Base-by-base conservation (phyloP, 2,888 invertebrate species). In the Mythimna lalbum region DNA sequence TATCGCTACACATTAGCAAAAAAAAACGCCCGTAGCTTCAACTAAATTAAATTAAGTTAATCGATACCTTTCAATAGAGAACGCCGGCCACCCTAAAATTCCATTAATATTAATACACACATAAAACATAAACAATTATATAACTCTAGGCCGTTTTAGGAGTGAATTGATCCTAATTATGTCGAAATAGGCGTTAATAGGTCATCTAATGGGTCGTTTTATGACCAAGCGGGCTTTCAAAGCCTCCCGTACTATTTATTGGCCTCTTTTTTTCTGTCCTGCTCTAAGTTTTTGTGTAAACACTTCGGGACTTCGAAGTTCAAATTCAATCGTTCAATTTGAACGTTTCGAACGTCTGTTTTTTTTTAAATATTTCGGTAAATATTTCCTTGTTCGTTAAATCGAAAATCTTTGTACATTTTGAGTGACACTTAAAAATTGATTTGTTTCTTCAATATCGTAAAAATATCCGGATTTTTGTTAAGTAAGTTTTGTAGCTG, bases 171-270 rank as follows among this genome's bases (percentile, higher is more conserved):
- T 92, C 93, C 94, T 95, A 96, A 96, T 96, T 94, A 94, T 95
- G 95, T 94, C 94, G 93, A 94, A 95, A 95, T 92, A 95, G 95
- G 95, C 95, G 95, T 94, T 96, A 96, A 95, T 96, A 95, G 92
- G 93, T 92, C 91, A 93, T 91, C 91, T 95, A 94, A 95, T 95
- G 91, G 95, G 80, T 87, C 89, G 86, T 93, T 95, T 96, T 95
- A 96, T 90, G 93, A 90, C 90, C 84, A 65, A 86, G 78, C 85
- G 88, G 84, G 89, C 94, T 94, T 93, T 93, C 95, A 94, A 95
- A 95, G 91, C 90, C 90, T 92, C 89, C 92, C 89, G 92, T 91
- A 91, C 93, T 91, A 87, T 95, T 95, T 95, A 94, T 95, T 92
- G 92, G 89, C 90, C 91, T 83, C 87, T 90, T 94, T 94, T 27